phyloP scores from a whole-genome alignment of 2,797 vertebrate genomes.

The Gadopsis marmoratus region DNA sequence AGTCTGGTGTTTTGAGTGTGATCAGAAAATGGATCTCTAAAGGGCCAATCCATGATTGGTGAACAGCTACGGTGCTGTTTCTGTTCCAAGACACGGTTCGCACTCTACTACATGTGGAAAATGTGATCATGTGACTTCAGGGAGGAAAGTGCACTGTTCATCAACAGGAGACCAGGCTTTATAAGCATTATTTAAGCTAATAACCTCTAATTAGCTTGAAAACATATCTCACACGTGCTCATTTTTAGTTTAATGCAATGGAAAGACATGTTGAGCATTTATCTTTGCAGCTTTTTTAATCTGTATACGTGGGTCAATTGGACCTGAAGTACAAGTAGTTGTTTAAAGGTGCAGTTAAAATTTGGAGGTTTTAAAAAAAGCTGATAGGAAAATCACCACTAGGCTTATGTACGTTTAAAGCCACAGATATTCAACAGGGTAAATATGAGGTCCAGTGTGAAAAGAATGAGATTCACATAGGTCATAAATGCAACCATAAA shows the following conservation, averaged over 20 bases:
- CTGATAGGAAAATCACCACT: background rate
- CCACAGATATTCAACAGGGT: constrained; percentile 80
- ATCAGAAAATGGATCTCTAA: constrained; percentile 7
- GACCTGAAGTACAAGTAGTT: background rate
- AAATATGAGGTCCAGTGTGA: constrained; percentile 85
- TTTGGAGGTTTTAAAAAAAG: background rate
- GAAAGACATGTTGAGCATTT: background rate
- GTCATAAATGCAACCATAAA: constrained; percentile 87
- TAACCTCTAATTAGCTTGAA: background rate
- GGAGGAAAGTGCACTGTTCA: background rate
- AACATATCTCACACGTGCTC: background rate
- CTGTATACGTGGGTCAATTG: background rate
- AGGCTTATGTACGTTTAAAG: constrained; percentile 66
- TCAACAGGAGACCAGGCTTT: background rate
- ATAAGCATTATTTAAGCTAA: background rate
- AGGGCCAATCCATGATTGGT: background rate
- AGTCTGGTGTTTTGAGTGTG: background rate
- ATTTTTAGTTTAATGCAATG: background rate
- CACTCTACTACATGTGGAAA: background rate
- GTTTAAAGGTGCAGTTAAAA: background rate
- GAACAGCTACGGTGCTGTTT: background rate
- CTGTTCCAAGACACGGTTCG: no score
- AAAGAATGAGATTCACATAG: constrained; percentile 87
- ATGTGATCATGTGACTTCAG: constrained; percentile 1
- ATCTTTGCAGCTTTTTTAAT: background rate